Conservation (phyloP, 2,888 invertebrate species). For the Dynastes tityus region DNA sequence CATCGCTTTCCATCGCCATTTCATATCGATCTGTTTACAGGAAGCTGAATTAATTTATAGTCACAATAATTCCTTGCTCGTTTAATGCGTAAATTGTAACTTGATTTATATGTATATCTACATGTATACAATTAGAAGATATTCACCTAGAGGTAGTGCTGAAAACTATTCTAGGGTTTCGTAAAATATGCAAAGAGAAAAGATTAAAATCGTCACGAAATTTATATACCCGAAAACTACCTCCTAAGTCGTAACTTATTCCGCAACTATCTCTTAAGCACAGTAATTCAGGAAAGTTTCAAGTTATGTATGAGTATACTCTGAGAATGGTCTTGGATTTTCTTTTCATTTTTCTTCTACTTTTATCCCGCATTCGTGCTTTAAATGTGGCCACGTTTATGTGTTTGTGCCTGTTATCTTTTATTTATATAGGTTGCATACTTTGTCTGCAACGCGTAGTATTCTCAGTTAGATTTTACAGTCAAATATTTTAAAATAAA, state of each 20-base stretch:
- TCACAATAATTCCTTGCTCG: no score
- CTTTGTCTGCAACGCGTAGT: conserved; percentile 18
- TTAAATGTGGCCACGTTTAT: not conserved
- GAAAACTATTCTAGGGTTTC: not conserved
- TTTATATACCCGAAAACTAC: conserved; percentile 32
- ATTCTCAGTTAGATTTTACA: conserved; percentile 43
- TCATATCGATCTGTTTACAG: no score
- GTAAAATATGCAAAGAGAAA: conserved; percentile 9
- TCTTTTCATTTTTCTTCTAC: conserved; percentile 34
- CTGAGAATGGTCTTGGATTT: conserved; percentile 29
- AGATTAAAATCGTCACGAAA: conserved; percentile 29
- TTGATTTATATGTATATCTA: no score
- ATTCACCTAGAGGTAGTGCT: not conserved
- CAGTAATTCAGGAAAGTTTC: conserved; percentile 52
- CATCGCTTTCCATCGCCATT: no score
- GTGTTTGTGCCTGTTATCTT: conserved; percentile 42
- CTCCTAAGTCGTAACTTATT: conserved; percentile 49
- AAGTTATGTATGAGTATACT: conserved; percentile 51
- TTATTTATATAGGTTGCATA: conserved; percentile 45
- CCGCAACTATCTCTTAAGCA: conserved; percentile 50
- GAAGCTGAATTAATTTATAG: no score
- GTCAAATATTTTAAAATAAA: conserved; percentile 19
- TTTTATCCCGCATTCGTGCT: conserved; percentile 32
- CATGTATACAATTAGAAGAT: not conserved
- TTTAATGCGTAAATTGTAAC: no score